These are phyloP conservation scores for Hirtodrosophila alboralis DNA, from an alignment of 2,888 invertebrate species.

Conservation along the genomic window DNA sequence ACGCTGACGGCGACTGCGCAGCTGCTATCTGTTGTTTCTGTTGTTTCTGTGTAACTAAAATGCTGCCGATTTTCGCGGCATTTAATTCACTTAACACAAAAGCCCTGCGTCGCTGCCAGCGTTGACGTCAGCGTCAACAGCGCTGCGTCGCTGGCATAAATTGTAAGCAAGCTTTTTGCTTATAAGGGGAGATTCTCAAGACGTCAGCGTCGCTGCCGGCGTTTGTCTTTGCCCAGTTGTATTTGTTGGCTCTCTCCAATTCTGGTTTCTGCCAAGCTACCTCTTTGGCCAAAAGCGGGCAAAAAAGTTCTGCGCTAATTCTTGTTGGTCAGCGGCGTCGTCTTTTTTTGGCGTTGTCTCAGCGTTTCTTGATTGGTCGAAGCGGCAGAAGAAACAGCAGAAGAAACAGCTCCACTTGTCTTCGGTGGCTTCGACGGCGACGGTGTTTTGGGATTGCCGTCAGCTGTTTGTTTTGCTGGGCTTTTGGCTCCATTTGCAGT, in stretches of 20 bases:
- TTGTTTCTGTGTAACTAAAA: slow-evolving; percentile 32
- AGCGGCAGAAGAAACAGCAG: slow-evolving; percentile 7
- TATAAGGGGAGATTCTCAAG: slow-evolving; percentile 49
- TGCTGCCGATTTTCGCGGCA: slow-evolving; percentile 31
- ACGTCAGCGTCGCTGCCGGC: slow-evolving; percentile 47
- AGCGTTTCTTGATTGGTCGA: slow-evolving; percentile 60
- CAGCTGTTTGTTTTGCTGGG: slow-evolving; percentile 57
- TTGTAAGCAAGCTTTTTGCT: slow-evolving; percentile 54
- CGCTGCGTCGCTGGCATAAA: slow-evolving; percentile 46
- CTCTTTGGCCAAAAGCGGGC: slow-evolving; percentile 60
- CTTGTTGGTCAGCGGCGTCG: slow-evolving; percentile 39
- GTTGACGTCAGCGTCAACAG: slow-evolving; percentile 21
- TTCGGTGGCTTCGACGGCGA: slow-evolving; percentile 3
- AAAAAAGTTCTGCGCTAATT: slow-evolving; percentile 43
- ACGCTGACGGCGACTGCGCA: slow-evolving; percentile 47
- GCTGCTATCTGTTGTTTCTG: slow-evolving; percentile 14
- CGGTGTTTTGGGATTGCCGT: slow-evolving; percentile 53
- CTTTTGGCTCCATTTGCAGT: background rate
- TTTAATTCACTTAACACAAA: slow-evolving; percentile 57
- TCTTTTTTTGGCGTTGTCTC: slow-evolving; percentile 62
- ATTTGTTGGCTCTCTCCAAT: slow-evolving; percentile 39
- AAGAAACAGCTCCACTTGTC: slow-evolving; percentile 18
- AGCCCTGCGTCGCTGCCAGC: slow-evolving; percentile 43
- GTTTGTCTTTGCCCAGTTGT: slow-evolving; percentile 63
- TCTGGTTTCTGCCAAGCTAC: slow-evolving; percentile 60